These are phyloP conservation scores for Coregonus clupeaformis DNA, from an alignment of 2,113 vertebrate genomes.

Conservation along the genomic window DNA sequence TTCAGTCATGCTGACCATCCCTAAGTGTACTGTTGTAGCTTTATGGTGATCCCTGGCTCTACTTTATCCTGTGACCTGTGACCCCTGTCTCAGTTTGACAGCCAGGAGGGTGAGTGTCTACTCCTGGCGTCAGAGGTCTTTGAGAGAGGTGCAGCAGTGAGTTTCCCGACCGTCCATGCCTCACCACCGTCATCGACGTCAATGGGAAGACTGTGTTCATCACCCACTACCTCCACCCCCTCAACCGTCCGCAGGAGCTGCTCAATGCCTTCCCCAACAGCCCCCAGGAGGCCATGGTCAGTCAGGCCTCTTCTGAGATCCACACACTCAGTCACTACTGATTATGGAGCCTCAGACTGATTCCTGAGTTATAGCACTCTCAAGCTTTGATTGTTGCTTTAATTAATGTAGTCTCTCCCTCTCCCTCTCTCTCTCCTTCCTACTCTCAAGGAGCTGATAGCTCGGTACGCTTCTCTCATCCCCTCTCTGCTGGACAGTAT, in stretches of 20 bases:
- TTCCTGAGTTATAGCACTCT: neutral
- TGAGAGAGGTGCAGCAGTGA: conserved; percentile 75
- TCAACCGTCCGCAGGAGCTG: conserved; percentile 88
- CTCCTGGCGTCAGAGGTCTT: conserved; percentile 85
- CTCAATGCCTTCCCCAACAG: conserved; percentile 71
- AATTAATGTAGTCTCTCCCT: too few relatives aligned
- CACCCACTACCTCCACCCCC: conserved; percentile 85
- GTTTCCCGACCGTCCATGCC: conserved; percentile 82
- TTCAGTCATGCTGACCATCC: too few relatives aligned
- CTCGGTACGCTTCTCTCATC: conserved; percentile 88
- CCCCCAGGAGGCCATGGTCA: conserved; percentile 79
- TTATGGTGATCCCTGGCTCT: too few relatives aligned
- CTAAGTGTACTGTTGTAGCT: too few relatives aligned
- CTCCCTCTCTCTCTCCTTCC: neutral
- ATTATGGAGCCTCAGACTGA: neutral
- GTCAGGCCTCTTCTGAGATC: conserved; percentile 40
- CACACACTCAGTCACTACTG: neutral
- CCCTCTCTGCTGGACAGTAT: conserved; percentile 90
- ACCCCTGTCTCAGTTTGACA: conserved; percentile 84
- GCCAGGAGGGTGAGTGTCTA: conserved; percentile 87
- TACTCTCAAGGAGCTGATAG: conserved; percentile 80
- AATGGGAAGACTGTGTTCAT: conserved; percentile 88
- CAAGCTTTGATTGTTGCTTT: too few relatives aligned
- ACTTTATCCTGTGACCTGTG: conserved; percentile 8
- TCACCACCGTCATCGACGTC: conserved; percentile 86